Percentiles rank a stretch among this genome's conserved stretches.
Conservation (phyloP, 1,140 invertebrate genomes). For the Globodera ellingtonae region DNA sequence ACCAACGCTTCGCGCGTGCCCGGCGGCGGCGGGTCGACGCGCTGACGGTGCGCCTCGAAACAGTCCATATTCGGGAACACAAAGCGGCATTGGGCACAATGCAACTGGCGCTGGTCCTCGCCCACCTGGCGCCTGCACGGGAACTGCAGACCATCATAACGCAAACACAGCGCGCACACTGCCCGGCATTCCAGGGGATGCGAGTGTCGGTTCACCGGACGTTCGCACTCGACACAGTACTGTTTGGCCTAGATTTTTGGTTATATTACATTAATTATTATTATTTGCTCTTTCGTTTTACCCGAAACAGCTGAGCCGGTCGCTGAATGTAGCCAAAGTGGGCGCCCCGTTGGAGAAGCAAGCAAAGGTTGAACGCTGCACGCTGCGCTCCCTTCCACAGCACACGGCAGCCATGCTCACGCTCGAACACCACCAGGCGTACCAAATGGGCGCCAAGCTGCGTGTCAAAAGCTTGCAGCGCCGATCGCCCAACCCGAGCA, state of each 20-base stretch:
- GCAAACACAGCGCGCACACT: neutral
- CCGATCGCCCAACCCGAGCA: neutral
- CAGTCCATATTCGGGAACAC: slow-evolving; percentile 1
- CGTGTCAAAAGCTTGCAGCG: neutral
- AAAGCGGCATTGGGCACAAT: neutral
- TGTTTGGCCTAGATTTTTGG: neutral
- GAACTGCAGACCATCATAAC: neutral
- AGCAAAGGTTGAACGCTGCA: too few species aligned
- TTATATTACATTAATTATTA: too few species aligned
- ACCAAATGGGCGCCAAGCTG: neutral
- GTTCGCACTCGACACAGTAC: neutral
- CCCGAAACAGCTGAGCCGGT: too few species aligned
- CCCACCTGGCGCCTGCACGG: too few species aligned
- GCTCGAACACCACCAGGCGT: neutral
- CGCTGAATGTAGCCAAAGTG: too few species aligned
- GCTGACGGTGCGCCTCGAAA: neutral
- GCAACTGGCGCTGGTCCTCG: neutral
- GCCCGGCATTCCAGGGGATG: neutral
- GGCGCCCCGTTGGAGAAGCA: too few species aligned
- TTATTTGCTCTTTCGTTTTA: too few species aligned
- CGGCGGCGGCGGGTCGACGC: neutral
- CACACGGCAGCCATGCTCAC: neutral
- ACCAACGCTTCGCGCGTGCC: neutral
- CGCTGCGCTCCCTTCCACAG: neutral
- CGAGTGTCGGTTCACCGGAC: neutral